phyloP scores from a whole-genome alignment of 1,140 invertebrate species.

The Periplaneta americana region DNA sequence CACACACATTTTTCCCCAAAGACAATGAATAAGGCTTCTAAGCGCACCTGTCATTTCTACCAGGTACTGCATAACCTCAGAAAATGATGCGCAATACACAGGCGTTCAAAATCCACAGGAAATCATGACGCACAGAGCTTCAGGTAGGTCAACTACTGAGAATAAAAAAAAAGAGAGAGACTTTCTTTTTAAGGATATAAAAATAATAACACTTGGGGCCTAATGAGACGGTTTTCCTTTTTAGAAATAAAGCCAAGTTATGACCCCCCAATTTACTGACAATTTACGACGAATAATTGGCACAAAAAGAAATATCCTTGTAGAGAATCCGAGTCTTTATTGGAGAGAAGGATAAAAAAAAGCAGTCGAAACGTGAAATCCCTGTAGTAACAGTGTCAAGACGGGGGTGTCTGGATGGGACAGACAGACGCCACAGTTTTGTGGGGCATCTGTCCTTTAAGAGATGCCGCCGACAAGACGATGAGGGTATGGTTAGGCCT shows the following conservation, averaged over 20 bases:
- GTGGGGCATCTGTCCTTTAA: neutral
- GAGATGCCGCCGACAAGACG: neutral
- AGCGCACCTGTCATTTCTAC: too few species aligned
- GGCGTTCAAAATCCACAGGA: too few species aligned
- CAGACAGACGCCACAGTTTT: neutral
- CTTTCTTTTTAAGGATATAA: neutral
- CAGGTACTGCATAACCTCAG: too few species aligned
- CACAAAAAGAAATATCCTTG: neutral
- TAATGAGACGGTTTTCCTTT: neutral
- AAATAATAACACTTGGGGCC: neutral
- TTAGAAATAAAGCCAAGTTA: too few species aligned
- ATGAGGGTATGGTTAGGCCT: neutral
- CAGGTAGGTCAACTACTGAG: neutral
- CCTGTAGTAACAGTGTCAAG: neutral
- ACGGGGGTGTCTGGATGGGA: neutral
- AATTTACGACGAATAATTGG: slow-evolving; percentile 3
- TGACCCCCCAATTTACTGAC: slow-evolving; percentile 1
- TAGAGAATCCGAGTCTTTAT: neutral
- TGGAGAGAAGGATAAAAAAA: neutral
- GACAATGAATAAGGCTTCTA: too few species aligned
- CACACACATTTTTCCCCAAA: too few species aligned
- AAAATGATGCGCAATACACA: too few species aligned
- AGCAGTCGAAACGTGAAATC: neutral
- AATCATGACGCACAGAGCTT: too few species aligned
- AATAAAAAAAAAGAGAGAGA: neutral